These are phyloP conservation scores for Hemibagrus wyckioides DNA, from an alignment of 2,113 vertebrate genomes.

Conservation along the genomic window DNA sequence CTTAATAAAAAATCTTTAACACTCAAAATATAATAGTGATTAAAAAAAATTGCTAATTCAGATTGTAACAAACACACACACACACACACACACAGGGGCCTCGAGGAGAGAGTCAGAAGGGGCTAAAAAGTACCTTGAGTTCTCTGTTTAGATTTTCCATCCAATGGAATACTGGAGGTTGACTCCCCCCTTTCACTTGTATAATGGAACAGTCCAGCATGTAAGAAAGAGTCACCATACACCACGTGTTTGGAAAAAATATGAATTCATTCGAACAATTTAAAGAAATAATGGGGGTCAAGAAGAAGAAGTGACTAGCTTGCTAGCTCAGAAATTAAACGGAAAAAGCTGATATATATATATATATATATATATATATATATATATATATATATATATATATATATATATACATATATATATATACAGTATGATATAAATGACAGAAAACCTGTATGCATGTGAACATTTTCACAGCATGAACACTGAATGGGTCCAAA, in stretches of 20 bases:
- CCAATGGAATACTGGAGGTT: slow-evolving; percentile 2
- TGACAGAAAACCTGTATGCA: no score
- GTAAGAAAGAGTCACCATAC: neutral
- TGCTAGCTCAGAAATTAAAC: neutral
- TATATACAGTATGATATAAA: no score
- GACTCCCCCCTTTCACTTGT: neutral
- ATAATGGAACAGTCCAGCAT: slow-evolving; percentile 5
- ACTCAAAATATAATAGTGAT: neutral
- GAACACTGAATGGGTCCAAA: neutral
- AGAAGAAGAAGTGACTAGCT: neutral
- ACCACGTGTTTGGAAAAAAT: neutral
- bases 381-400: no score
- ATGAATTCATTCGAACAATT: neutral
- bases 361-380: no score
- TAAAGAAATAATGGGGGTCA: neutral
- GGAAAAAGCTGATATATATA: no score
- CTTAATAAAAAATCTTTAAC: neutral
- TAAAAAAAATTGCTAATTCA: neutral
- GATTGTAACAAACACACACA: neutral
- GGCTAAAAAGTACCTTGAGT: slow-evolving; percentile 21
- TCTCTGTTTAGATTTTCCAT: neutral
- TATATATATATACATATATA: no score
- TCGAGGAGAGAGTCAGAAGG: neutral
- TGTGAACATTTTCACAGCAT: no score
- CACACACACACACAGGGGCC: neutral